Evolutionary conservation across 1,140 invertebrate genomes (phyloP).

Genomic region (Aphis gossypii): DNA sequence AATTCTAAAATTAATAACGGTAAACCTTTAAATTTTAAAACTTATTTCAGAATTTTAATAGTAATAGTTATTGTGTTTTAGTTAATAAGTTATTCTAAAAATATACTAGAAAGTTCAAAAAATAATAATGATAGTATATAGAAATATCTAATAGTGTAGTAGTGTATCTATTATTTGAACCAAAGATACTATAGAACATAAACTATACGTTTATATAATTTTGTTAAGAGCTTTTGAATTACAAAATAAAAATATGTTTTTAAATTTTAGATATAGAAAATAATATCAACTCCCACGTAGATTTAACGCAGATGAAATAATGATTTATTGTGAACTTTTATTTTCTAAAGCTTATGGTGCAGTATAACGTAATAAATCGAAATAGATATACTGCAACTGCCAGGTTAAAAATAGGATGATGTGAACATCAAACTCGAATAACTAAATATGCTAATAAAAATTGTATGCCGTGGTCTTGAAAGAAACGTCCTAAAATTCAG

Average conservation of each 20-base stretch:
- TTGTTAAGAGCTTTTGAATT: background rate
- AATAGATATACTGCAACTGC: background rate
- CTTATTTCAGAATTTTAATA: background rate
- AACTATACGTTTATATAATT: background rate
- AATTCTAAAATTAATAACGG: background rate
- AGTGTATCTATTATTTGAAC: background rate
- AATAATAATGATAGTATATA: background rate
- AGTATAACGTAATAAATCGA: background rate
- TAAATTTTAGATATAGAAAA: background rate
- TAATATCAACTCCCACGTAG: background rate
- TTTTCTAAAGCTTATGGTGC: background rate
- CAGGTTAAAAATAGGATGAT: background rate
- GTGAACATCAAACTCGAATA: background rate
- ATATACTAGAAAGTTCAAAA: background rate
- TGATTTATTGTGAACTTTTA: background rate
- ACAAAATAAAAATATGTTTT: background rate
- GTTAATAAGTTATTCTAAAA: background rate
- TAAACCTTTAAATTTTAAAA: background rate
- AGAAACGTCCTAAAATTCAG: background rate
- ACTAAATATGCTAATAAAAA: background rate
- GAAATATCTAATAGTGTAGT: background rate
- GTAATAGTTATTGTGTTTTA: background rate
- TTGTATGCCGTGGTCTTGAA: background rate
- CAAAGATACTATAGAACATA: background rate
- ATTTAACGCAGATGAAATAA: background rate